Evolutionary conservation across 2,113 vertebrate genomes (phyloP).

Genomic region (Nesospiza acunhae): DNA sequence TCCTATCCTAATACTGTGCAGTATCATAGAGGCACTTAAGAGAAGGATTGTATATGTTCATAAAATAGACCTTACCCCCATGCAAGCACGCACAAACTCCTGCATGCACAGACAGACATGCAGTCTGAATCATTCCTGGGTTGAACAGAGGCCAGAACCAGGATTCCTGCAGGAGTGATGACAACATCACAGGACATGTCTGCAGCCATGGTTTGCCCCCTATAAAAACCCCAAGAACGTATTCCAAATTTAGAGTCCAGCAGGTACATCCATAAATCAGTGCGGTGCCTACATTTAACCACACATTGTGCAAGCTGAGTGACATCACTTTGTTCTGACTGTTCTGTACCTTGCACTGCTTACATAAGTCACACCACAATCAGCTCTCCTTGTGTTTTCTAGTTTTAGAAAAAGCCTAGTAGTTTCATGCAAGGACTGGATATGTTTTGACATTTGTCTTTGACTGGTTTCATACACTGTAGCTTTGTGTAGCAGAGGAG

Average conservation of each 20-base stretch:
- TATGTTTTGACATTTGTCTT: neutral
- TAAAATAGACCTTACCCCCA: neutral
- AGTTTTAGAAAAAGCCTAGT: neutral
- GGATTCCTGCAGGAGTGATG: neutral
- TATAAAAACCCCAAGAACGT: neutral
- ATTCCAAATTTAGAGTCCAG: neutral
- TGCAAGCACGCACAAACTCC: neutral
- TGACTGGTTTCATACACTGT: neutral
- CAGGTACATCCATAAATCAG: neutral
- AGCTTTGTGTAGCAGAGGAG: neutral
- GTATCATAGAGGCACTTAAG: neutral
- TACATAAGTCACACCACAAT: neutral
- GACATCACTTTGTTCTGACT: neutral
- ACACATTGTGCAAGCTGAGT: neutral
- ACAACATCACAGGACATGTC: neutral
- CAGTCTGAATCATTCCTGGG: neutral
- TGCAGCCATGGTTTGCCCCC: neutral
- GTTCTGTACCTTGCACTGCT: neutral
- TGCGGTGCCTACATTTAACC: neutral
- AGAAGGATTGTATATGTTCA: neutral
- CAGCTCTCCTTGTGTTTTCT: neutral
- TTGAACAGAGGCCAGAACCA: neutral
- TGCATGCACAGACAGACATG: too few relatives aligned
- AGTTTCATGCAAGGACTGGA: neutral
- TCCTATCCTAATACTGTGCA: neutral